Evolutionary conservation across 2,888 invertebrate species (phyloP), one percentile per base, ranked within the genome.

Genomic region (Metallyticus violacea): DNA sequence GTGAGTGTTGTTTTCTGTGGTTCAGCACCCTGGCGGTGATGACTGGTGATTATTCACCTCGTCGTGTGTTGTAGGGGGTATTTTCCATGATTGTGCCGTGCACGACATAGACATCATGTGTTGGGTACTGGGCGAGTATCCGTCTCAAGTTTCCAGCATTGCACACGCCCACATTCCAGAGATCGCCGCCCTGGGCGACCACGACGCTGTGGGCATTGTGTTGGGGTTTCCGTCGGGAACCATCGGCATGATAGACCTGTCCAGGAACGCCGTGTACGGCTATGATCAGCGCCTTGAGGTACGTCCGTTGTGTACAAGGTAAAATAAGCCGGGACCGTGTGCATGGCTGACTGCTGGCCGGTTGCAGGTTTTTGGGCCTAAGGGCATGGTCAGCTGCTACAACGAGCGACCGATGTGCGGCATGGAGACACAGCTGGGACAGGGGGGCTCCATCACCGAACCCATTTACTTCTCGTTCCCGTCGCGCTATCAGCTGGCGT

Each of bases 231-330:
- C 94, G 0, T 94, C 94, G 78, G 95, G 95, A 2, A 93, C 94
- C 2, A 90, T 95, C 28, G 95, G 93, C 4, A 92, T 94, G 84
- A 94, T 95, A 80, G 95, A 96, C 90, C 91, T 94, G 86, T 94
- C 94, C 89, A 92, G 95, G 62, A 93, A 93, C 90, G 93, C 94
- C 62, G 91, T 91, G 15, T 95, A 94, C 89, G 95, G 96, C 1
- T 95, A 95, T 89, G 96, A 96, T 88, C 95, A 95, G 90, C 92
- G 96, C 88, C 90, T 95, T 0, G 96, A 96, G 91, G 92, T 92
- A 84, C 84, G 87, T 40, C 6, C 25, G 7, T 22, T n/a, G 22
- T 26, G 62, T 22, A n/a, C n/a, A 28, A 22, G 15, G 15, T 62
- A 15, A 6, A 3, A 62, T 62, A 15, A 15, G 40, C 15, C 22